Evolutionary conservation across 2,797 vertebrate species (phyloP).

Genomic region (Sandelia bainsii): DNA sequence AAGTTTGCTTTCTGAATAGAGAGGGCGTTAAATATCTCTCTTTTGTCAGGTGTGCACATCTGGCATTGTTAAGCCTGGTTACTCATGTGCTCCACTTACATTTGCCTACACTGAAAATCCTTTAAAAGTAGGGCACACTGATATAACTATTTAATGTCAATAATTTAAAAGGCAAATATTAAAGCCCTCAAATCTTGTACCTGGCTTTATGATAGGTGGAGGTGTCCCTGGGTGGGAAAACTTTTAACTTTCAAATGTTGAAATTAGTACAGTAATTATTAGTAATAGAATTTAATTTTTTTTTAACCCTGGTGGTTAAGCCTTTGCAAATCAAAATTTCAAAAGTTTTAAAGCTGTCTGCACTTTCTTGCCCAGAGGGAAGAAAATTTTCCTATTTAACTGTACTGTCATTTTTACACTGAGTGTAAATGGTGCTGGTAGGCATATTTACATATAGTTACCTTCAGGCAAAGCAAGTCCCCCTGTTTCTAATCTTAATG

Average conservation of each 20-base stretch:
- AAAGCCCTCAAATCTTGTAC: constrained; percentile 4
- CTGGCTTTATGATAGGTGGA: neutral
- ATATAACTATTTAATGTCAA: constrained; percentile 12
- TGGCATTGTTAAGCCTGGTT: constrained; percentile 26
- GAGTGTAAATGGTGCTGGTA: too few relatives aligned
- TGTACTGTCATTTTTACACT: too few relatives aligned
- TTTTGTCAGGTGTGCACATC: neutral
- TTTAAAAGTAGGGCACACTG: constrained; percentile 10
- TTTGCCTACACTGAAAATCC: neutral
- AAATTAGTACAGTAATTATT: neutral
- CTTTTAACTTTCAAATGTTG: neutral
- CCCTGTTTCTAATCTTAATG: too few relatives aligned
- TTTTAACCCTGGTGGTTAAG: too few relatives aligned
- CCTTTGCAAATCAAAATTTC: too few relatives aligned
- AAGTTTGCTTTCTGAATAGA: constrained; percentile 17
- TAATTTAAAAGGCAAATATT: constrained; percentile 3
- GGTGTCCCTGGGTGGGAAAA: neutral
- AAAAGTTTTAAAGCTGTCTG: too few relatives aligned
- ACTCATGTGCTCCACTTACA: neutral
- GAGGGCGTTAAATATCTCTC: neutral
- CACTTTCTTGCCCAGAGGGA: too few relatives aligned
- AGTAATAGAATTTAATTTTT: too few relatives aligned
- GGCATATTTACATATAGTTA: too few relatives aligned
- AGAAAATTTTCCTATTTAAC: too few relatives aligned
- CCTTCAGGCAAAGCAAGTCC: too few relatives aligned